Evolutionary conservation across 2,888 invertebrate species (phyloP).

Genomic region (Drosophila monieri): DNA sequence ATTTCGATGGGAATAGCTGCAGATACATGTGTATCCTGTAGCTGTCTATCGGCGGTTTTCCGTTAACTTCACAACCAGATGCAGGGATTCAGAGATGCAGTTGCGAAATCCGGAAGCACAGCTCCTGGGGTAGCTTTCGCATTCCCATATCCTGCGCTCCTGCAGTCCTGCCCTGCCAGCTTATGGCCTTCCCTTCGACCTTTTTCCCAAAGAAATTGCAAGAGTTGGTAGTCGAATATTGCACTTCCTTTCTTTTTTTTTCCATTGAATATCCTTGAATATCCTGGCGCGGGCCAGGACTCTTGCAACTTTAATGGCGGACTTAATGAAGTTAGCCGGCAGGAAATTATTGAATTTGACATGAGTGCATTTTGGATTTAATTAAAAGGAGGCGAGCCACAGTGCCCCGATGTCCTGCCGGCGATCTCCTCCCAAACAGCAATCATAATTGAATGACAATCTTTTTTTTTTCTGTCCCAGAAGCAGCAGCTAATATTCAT

Average conservation of each 20-base stretch:
- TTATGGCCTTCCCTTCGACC: no score
- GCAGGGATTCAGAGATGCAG: neutral
- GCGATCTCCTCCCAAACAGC: neutral
- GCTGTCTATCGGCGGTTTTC: neutral
- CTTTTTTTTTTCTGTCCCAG: neutral
- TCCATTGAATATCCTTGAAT: neutral
- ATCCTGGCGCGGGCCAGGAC: no score
- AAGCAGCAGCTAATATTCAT: neutral
- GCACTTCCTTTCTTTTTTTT: neutral
- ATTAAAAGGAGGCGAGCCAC: slow-evolving; percentile 55
- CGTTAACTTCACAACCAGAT: no score
- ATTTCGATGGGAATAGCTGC: neutral
- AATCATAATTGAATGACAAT: neutral
- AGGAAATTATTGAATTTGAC: slow-evolving; percentile 69
- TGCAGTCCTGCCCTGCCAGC: neutral
- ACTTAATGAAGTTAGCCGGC: slow-evolving; percentile 63
- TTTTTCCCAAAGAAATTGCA: no score
- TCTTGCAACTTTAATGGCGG: slow-evolving; percentile 52
- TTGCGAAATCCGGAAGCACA: neutral
- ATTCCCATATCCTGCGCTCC: neutral
- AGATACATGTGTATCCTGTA: neutral
- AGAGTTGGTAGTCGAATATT: no score
- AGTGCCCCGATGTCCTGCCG: neutral
- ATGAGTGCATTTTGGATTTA: slow-evolving; percentile 71
- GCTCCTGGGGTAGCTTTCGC: neutral